Percentiles rank a stretch among this genome's conserved stretches.
Evolutionary conservation across 2,113 vertebrate species (phyloP).

Genomic region (Rissa tridactyla): DNA sequence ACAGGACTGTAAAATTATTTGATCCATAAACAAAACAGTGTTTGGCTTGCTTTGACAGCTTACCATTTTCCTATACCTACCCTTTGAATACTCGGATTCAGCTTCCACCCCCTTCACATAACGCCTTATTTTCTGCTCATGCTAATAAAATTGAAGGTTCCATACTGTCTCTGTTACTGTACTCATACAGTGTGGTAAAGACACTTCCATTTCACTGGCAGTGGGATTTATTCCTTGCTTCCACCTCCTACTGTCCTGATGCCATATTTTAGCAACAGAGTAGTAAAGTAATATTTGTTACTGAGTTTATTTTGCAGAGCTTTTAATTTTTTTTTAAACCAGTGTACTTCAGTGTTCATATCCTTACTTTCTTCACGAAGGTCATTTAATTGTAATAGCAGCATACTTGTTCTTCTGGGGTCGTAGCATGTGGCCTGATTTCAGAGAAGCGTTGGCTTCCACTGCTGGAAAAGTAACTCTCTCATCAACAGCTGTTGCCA

Average conservation of each 20-base stretch:
- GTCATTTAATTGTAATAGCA: neutral
- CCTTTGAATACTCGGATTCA: neutral
- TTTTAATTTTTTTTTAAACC: neutral
- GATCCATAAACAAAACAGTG: neutral
- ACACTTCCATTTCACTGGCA: neutral
- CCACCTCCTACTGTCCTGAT: neutral
- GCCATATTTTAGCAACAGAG: neutral
- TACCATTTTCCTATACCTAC: neutral
- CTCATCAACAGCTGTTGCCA: constrained; percentile 51
- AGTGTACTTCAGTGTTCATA: neutral
- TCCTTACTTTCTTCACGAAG: neutral
- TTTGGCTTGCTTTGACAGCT: neutral
- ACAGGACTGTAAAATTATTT: neutral
- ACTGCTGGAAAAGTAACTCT: constrained; percentile 40
- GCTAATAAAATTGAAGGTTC: neutral
- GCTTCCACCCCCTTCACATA: neutral
- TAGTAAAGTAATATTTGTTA: neutral
- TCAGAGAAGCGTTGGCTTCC: neutral
- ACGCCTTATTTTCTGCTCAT: neutral
- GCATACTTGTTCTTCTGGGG: neutral
- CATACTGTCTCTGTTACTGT: neutral
- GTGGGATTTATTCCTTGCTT: neutral
- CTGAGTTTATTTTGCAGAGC: neutral
- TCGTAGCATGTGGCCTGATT: constrained; percentile 16
- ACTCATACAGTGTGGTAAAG: neutral